Base-by-base conservation (phyloP, 2,888 invertebrate genomes). In the Microctonus hyperodae region DNA sequence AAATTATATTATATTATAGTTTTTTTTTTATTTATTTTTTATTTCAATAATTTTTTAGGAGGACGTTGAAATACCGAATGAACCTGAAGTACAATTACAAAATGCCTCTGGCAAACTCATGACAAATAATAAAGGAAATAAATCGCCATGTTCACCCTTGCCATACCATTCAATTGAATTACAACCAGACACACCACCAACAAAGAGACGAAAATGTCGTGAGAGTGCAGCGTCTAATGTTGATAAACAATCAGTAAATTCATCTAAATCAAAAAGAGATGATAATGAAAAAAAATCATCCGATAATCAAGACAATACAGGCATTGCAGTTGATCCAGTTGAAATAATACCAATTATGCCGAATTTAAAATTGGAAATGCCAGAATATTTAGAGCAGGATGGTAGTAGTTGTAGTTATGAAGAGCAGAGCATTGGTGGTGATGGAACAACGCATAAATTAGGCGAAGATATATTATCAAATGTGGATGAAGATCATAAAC, bases 361-460 rank as follows among this genome's bases (percentile, higher is more conserved):
- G 69, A 84, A 85, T 67, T 83, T 88, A 20, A 88, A 88, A 79
- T 79, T 88, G 79, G 88, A 88, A 76, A 86, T 87, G 82, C 87
- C 88, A 22, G 88, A 88, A 73, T 88, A 88, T 73, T 83, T 87
- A 71, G 87, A 88, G 72, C 83, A 83, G 70, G 84, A 84, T 68
- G 83, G 83, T 53, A 84, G 84, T 73, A 84, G 83, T 77, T 84
- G 84, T 79, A 84, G 84, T 78, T 84, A 84, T 65, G 84, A 84
- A 55, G 84, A 83, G 65, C 83, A 83, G 70, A 81, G 78, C 70
- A 72, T 78, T 56, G 81, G 79, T 56, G 81, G 79, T 10, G 84
- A 83, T 61, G 76, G 72, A 69, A 76, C 83, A 31, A 64, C 74
- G 48, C 82, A 77, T 65, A 83, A 82, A 77, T 75, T 78, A 50